Evolutionary conservation across 2,888 invertebrate species (phyloP).

Genomic region (Hydrotaea cyrtoneurina): DNA sequence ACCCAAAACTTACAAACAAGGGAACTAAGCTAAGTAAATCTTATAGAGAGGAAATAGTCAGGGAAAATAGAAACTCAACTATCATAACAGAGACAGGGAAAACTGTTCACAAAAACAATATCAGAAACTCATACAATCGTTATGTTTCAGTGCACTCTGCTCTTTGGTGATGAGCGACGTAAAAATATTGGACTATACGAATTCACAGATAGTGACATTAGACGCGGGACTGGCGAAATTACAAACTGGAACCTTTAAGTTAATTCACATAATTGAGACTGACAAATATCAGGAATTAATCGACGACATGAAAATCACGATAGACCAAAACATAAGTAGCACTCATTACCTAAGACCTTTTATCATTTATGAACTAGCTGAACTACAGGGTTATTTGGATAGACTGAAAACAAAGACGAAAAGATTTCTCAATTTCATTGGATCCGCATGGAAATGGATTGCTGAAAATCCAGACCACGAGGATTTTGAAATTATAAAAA

Average conservation of each 20-base stretch:
- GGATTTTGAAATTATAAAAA: background rate
- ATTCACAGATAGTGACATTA: slow-evolving; percentile 19
- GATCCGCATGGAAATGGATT: slow-evolving; percentile 26
- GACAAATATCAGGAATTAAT: slow-evolving; percentile 1
- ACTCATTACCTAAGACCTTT: slow-evolving; percentile 28
- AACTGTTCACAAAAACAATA: slow-evolving; percentile 32
- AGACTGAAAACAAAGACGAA: slow-evolving; percentile 21
- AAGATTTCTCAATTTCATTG: slow-evolving; percentile 23
- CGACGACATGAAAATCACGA: slow-evolving; percentile 1
- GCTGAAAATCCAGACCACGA: background rate
- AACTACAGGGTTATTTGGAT: slow-evolving; percentile 35
- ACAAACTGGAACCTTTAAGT: slow-evolving; percentile 35
- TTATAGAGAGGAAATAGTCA: slow-evolving; percentile 44
- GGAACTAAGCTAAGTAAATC: slow-evolving; percentile 42
- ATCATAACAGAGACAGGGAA: slow-evolving; percentile 27
- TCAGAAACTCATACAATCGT: slow-evolving; percentile 25
- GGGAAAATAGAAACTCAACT: slow-evolving; percentile 39
- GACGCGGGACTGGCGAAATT: slow-evolving; percentile 27
- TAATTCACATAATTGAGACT: slow-evolving; percentile 32
- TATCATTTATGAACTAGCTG: background rate
- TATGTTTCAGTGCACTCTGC: slow-evolving; percentile 27
- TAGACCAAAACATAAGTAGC: background rate
- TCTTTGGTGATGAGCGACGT: slow-evolving; percentile 14
- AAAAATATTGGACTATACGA: slow-evolving; percentile 42
- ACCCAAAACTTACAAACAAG: slow-evolving; percentile 35